Conservation (phyloP, 92 coral and sea anemone genomes). For the Isaurus tuberculatus region DNA sequence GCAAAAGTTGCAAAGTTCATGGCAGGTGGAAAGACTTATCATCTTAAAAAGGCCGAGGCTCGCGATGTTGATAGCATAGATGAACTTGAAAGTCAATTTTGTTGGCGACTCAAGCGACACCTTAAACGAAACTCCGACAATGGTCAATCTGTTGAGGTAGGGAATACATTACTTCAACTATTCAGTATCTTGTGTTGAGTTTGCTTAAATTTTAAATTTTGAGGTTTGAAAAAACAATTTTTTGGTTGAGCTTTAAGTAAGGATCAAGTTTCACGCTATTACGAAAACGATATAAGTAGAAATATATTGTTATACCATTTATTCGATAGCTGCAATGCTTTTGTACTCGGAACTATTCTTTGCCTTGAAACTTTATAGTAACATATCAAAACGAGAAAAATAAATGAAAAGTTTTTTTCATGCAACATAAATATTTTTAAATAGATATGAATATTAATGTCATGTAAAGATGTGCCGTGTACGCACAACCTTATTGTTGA, state of each 20-base stretch:
- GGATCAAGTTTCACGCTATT: neutral
- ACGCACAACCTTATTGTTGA: neutral
- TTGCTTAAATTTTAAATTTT: neutral
- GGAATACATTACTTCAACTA: neutral
- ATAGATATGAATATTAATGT: neutral
- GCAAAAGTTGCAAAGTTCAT: neutral
- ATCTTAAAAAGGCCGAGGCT: slow-evolving; percentile 5
- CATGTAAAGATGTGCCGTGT: neutral
- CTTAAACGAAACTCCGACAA: neutral
- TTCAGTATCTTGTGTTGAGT: neutral
- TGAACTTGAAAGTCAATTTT: neutral
- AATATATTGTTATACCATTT: neutral
- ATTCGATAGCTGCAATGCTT: neutral
- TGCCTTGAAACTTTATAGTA: neutral
- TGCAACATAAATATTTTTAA: neutral
- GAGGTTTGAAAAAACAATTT: neutral
- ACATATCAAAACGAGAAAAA: neutral
- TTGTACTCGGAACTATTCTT: neutral
- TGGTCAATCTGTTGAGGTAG: neutral
- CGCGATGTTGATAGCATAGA: neutral
- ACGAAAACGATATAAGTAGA: neutral
- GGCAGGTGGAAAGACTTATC: neutral
- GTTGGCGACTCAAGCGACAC: neutral
- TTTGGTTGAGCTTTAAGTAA: neutral
- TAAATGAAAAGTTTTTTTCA: neutral